Conservation (phyloP, 92 coral and sea anemone genomes). For the Nematostella vectensis region DNA sequence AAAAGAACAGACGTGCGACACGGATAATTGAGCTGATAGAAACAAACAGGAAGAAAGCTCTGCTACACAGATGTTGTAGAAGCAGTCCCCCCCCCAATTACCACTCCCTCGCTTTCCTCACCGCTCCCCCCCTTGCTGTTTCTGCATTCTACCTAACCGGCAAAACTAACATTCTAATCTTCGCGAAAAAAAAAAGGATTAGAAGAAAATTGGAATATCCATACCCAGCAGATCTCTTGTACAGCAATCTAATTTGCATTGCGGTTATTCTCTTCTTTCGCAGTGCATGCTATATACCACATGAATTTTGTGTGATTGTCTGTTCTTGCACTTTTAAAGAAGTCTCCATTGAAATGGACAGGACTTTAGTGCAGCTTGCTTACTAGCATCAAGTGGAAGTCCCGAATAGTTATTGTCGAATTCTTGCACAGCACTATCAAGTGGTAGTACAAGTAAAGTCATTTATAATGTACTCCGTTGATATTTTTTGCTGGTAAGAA, state of each 20-base stretch:
- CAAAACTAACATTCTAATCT: too few species aligned
- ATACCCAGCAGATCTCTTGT: constrained; percentile 23
- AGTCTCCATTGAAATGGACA: constrained; percentile 10
- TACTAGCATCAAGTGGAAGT: constrained; percentile 6
- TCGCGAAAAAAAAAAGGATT: too few species aligned
- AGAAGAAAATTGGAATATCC: too few species aligned
- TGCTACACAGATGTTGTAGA: too few species aligned
- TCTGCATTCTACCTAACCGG: too few species aligned
- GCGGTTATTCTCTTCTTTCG: constrained; percentile 43
- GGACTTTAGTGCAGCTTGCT: constrained; percentile 30
- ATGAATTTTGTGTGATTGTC: constrained; percentile 36
- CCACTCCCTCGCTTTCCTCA: too few species aligned
- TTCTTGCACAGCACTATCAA: constrained; percentile 9
- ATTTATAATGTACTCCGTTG: constrained; percentile 27
- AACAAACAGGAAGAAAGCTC: too few species aligned
- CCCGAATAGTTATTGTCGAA: constrained; percentile 22
- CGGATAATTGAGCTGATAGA: too few species aligned
- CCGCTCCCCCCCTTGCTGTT: too few species aligned
- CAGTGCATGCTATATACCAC: constrained; percentile 34
- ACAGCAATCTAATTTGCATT: constrained; percentile 44
- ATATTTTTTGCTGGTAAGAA: constrained; percentile 32
- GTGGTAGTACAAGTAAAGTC: constrained; percentile 28
- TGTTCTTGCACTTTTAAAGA: constrained; percentile 18
- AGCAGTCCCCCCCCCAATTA: too few species aligned
- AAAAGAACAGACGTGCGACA: too few species aligned